Evolutionary conservation across 2,888 invertebrate species (phyloP), one percentile per base, ranked within the genome.

Genomic region (Aplocera efformata): DNA sequence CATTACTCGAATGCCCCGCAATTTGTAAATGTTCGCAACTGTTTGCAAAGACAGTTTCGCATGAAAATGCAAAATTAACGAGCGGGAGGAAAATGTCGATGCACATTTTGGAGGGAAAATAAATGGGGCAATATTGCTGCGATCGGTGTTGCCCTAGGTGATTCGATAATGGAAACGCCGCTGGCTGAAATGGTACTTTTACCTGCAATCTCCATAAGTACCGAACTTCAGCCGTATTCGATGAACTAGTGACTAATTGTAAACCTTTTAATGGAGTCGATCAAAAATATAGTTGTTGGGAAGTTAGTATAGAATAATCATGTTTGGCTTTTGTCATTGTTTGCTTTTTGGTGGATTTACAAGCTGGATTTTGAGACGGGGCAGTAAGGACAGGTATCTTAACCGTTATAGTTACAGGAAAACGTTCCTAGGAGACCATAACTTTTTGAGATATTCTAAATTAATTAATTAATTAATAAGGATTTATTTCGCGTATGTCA

Each of bases 21-120:
- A 26, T 17, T 24, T 10, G 32, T 22, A 22, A 10, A 22, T 28
- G 26, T n/a, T 20, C 6, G 35, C 32, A 36, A 13, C 35, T 34
- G 17, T 26, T 32, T 35, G 35, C 11, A 35, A 22, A 35, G 42
- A 32, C 32, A 11, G 32, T 8, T 31, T 17, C 10, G 11, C 31
- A 11, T 31, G 20, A 26, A 33, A 25, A 36, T 25, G 36, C 36
- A 3, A 30, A 13, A 13, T 28, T 30, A 30, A 29, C 13, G 17
- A 22, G 1, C 3, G 11, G 31, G 25, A 20, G 36, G 1, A 10
- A 36, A 36, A 28, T 29, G 35, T 32, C 42, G 52, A 56, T 63
- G 60, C 55, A 53, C 59, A 64, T 56, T 53, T 53, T 46, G 34
- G 34, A 55, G 50, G 56, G 57, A 47, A 63, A 63, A 64, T 61